Evolutionary conservation across 1,140 invertebrate species (phyloP), one percentile per base, ranked within the genome.

Genomic region (Lutraria rhynchaena): DNA sequence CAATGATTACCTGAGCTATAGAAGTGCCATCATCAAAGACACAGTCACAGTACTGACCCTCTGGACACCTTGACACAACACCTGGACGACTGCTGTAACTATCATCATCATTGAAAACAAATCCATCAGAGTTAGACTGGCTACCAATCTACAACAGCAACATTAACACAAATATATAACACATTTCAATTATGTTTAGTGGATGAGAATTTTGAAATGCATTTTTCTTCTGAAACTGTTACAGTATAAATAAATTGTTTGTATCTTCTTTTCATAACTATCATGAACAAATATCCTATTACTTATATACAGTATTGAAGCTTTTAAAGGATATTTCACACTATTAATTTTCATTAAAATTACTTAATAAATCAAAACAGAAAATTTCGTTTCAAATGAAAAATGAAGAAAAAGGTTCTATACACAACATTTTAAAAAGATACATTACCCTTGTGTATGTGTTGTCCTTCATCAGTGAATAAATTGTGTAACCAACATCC

Each of bases 141-240:
- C 76, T 86, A 15, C 89, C 89, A 65, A 83, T 57, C 88, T 89
- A 33, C 33, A 71, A 84, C 5, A 4, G 15, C 15, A 7, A 41
- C 15, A 41, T 41, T 7, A 15, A 41, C 37, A 41, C 37, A 41
- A 41, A n/a, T n/a, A n/a, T n/a, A n/a, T n/a, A n/a, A n/a, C n/a
- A n/a, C n/a, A n/a, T n/a, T n/a, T n/a, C n/a, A n/a, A n/a, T n/a
- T n/a, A n/a, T n/a, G n/a, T n/a, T n/a, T n/a, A n/a, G n/a, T n/a
- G n/a, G n/a, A n/a, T n/a, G n/a, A n/a, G n/a, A n/a, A n/a, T n/a
- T n/a, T n/a, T n/a, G n/a, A n/a, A n/a, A n/a, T n/a, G n/a, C n/a
- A n/a, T n/a, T n/a, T n/a, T n/a, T n/a, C n/a, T n/a, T n/a, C n/a
- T n/a, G n/a, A n/a, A n/a, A n/a, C n/a, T n/a, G n/a, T n/a, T n/a